A percentile compares a stretch with the other conserved stretches of the same genome.
phyloP scores from a whole-genome alignment of 2,888 invertebrate species.

The Lasioglossum leucozonium region DNA sequence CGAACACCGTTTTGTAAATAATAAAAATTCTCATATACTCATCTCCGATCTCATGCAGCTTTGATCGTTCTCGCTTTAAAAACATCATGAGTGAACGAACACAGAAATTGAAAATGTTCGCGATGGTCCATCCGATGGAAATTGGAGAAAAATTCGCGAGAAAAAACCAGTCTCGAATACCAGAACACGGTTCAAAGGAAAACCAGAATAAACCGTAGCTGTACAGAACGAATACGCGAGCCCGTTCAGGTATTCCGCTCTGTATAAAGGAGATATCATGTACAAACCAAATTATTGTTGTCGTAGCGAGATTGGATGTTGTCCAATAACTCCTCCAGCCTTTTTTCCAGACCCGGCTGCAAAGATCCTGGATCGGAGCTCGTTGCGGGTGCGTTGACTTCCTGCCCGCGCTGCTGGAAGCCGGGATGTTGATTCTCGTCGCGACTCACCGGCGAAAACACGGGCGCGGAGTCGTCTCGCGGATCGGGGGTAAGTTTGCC shows the following conservation, averaged over 20 bases:
- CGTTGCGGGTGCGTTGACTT: neutral
- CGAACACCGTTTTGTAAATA: too few relatives aligned
- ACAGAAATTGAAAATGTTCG: too few relatives aligned
- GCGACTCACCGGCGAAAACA: neutral
- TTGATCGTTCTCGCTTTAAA: too few relatives aligned
- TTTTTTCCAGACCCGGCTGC: neutral
- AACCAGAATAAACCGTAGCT: too few relatives aligned
- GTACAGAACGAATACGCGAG: neutral
- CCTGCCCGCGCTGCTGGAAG: neutral
- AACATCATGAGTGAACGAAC: too few relatives aligned
- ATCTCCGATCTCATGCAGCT: too few relatives aligned
- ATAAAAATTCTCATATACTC: too few relatives aligned
- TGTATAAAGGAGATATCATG: neutral
- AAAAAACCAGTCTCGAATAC: too few relatives aligned
- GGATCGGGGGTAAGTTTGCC: slow-evolving; percentile 34
- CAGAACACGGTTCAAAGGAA: too few relatives aligned
- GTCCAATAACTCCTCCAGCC: neutral
- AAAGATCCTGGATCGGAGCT: neutral
- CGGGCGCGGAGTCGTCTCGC: neutral
- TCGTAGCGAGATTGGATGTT: neutral
- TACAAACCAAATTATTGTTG: neutral
- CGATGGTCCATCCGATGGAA: too few relatives aligned
- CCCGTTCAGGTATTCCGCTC: neutral
- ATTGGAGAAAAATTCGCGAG: too few relatives aligned
- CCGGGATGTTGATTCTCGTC: slow-evolving; percentile 23